Conservation (phyloP, 2,888 invertebrate species). For the Drosophila emarginata region DNA sequence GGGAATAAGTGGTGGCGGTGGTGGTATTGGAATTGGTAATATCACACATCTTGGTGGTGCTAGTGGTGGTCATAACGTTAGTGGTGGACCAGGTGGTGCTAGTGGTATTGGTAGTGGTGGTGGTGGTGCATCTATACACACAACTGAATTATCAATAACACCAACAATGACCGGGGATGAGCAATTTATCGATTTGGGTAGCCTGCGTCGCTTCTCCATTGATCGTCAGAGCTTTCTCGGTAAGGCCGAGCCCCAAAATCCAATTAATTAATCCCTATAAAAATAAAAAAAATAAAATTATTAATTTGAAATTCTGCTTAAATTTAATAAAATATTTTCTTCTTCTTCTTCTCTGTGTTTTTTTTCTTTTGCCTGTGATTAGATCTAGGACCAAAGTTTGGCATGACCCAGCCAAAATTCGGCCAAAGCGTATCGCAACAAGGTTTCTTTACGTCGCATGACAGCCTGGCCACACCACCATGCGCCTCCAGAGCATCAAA, state of each 20-base stretch:
- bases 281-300: neutral
- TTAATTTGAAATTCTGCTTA: no score
- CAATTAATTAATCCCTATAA: neutral
- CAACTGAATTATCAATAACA: constrained; percentile 81
- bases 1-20: constrained; percentile 36
- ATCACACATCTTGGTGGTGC: constrained; percentile 27
- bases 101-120: constrained; percentile 39
- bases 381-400: constrained; percentile 92
- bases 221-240: constrained; percentile 82
- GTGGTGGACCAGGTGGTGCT: constrained; percentile 24
- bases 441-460: constrained; percentile 88
- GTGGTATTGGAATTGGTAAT: constrained; percentile 23
- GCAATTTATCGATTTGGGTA: constrained; percentile 81
- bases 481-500: constrained; percentile 86
- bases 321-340: no score
- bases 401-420: constrained; percentile 85
- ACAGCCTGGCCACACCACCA: constrained; percentile 88
- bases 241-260: constrained; percentile 62
- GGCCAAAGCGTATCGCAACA: constrained; percentile 84
- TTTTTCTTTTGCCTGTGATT: constrained; percentile 47
- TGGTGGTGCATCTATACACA: constrained; percentile 72
- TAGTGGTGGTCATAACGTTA: constrained; percentile 14
- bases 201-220: constrained; percentile 81
- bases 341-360: neutral
- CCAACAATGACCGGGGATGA: constrained; percentile 80